A percentile compares a stretch with the other conserved stretches of the same genome.
These are phyloP conservation scores for Epinotia nisella DNA, from an alignment of 2,888 invertebrate genomes.

Conservation along the genomic window DNA sequence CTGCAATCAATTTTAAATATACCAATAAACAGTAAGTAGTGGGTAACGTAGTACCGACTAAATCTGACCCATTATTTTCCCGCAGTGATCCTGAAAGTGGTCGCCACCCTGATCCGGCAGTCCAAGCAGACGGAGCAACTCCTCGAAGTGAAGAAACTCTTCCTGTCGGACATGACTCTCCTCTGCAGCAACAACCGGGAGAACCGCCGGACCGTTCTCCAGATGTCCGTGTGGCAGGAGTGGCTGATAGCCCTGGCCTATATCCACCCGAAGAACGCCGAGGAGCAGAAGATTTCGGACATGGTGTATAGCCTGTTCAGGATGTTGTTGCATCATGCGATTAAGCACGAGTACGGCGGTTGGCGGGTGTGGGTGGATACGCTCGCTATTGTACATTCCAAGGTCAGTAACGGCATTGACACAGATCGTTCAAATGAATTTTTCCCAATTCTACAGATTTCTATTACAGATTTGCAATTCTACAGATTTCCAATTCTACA, in stretches of 20 bases:
- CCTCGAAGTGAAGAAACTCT: slow-evolving; percentile 96
- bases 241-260: slow-evolving; percentile 99
- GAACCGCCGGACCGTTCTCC: slow-evolving; percentile 97
- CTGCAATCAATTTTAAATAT: no score
- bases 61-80: slow-evolving; percentile 49
- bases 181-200: slow-evolving; percentile 98
- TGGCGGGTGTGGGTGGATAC: slow-evolving; percentile 99
- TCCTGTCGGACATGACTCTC: slow-evolving; percentile 99
- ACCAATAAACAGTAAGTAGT: no score
- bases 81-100: slow-evolving; percentile 98
- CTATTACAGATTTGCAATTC: no score
- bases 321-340: slow-evolving; percentile 99
- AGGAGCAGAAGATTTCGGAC: slow-evolving; percentile 98
- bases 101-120: slow-evolving; percentile 97
- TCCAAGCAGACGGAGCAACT: slow-evolving; percentile 97
- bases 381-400: slow-evolving; percentile 99
- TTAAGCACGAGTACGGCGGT: slow-evolving; percentile 99
- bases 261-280: slow-evolving; percentile 97
- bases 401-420: slow-evolving; percentile 85
- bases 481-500: no score
- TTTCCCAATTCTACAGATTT: no score
- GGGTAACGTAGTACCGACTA: no score
- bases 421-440: no score
- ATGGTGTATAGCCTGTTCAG: slow-evolving; percentile 99
- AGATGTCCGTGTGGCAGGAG: slow-evolving; percentile 99